Conservation (phyloP, 1,140 invertebrate genomes). For the Apis laboriosa region DNA sequence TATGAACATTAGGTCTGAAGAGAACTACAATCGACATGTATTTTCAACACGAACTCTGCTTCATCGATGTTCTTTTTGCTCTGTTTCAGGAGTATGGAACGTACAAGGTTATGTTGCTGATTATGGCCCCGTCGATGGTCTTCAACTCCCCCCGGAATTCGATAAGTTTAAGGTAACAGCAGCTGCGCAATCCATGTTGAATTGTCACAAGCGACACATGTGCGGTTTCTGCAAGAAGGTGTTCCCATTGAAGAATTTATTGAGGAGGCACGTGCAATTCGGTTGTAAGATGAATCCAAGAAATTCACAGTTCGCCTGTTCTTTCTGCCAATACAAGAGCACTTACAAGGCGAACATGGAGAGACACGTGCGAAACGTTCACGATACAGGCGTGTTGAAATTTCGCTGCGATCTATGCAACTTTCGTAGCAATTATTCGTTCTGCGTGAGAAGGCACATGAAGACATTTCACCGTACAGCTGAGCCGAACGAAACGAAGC, state of each 20-base stretch:
- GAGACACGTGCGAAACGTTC: conserved; percentile 75
- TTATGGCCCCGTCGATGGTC: conserved; percentile 16
- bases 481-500: not conserved
- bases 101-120: conserved; percentile 21
- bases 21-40: not conserved
- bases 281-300: conserved; percentile 75
- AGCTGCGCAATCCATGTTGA: not conserved
- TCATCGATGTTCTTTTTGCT: conserved; percentile 52
- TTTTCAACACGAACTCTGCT: conserved; percentile 31
- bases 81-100: conserved; percentile 58
- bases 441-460: conserved; percentile 75
- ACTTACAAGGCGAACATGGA: conserved; percentile 77
- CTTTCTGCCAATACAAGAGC: conserved; percentile 74
- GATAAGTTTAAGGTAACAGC: conserved; percentile 7
- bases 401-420: conserved; percentile 76
- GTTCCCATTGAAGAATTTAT: conserved; percentile 73
- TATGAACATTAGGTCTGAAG: too few species aligned
- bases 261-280: conserved; percentile 78
- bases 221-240: conserved; percentile 77
- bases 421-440: conserved; percentile 76
- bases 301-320: conserved; percentile 68
- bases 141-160: not conserved
- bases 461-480: conserved; percentile 68
- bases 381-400: conserved; percentile 69
- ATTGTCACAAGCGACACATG: conserved; percentile 58